Percentiles rank a stretch among this genome's conserved stretches.
phyloP scores from a whole-genome alignment of 2,888 invertebrate genomes.

The Sycophila texana region DNA sequence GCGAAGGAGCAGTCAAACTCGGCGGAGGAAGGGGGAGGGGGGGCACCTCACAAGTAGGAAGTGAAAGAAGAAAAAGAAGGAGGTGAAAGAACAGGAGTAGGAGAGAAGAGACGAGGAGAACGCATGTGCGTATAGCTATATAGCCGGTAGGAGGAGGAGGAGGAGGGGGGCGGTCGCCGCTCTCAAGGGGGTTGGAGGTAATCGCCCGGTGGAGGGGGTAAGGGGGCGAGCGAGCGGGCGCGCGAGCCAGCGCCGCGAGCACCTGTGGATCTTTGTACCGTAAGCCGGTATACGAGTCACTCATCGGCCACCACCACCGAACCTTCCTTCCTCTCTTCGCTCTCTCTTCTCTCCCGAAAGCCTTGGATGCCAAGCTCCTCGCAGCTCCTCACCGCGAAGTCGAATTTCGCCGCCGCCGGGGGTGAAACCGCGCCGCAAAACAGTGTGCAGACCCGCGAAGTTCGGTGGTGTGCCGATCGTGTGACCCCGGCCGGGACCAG shows the following conservation, averaged over 20 bases:
- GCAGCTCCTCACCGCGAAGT: not conserved
- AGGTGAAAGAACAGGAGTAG: slow-evolving; percentile 40
- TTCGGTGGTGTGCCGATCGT: not conserved
- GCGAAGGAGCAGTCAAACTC: not conserved
- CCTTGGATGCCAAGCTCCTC: not conserved
- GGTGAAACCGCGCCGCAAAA: not conserved
- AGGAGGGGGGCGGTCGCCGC: slow-evolving; percentile 56
- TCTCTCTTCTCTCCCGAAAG: slow-evolving; percentile 10
- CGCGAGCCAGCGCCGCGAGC: slow-evolving; percentile 64
- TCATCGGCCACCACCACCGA: slow-evolving; percentile 74
- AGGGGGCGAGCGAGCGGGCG: slow-evolving; percentile 66
- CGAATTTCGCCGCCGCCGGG: not conserved
- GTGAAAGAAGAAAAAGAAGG: slow-evolving; percentile 55
- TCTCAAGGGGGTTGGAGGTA: slow-evolving; percentile 39
- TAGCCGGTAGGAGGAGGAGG: slow-evolving; percentile 53
- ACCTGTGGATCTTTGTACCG: slow-evolving; percentile 74
- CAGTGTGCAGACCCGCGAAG: not conserved
- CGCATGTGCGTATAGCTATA: slow-evolving; percentile 58
- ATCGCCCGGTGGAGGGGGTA: slow-evolving; percentile 55
- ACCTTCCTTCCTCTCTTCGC: slow-evolving; percentile 42
- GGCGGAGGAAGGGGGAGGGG: not conserved
- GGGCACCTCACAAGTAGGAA: slow-evolving; percentile 39
- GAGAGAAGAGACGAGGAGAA: slow-evolving; percentile 58
- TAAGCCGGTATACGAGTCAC: slow-evolving; percentile 72
- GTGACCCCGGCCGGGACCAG: not conserved